Conservation (phyloP, 2,888 invertebrate genomes). For the Scotopteryx bipunctaria region DNA sequence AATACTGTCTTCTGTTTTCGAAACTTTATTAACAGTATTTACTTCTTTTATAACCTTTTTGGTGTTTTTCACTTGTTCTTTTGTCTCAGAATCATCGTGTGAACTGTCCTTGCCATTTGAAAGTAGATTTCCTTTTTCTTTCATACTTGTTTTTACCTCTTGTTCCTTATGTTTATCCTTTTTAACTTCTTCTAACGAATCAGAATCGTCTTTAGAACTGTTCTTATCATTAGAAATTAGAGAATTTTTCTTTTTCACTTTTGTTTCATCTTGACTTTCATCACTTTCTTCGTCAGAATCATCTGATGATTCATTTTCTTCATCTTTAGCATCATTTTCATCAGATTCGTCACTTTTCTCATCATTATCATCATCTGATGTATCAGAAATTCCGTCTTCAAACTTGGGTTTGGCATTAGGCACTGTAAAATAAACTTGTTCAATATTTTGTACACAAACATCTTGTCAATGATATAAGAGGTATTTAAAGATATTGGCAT, state of each 20-base stretch:
- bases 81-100: not conserved
- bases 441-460: no score
- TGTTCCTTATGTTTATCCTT: no score
- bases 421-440: slow-evolving; percentile 52
- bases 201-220: slow-evolving; percentile 7
- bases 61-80: slow-evolving; percentile 3
- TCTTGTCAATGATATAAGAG: no score
- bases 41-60: slow-evolving; percentile 1
- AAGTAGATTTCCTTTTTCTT: not conserved
- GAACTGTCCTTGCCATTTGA: slow-evolving; percentile 6
- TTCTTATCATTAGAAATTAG: slow-evolving; percentile 1
- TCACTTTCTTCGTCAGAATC: slow-evolving; percentile 33
- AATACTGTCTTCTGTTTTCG: slow-evolving; percentile 11
- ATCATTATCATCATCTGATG: slow-evolving; percentile 55
- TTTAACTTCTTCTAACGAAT: no score
- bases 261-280: not conserved
- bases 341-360: slow-evolving; percentile 31
- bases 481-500: no score
- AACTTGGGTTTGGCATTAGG: slow-evolving; percentile 70
- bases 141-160: not conserved
- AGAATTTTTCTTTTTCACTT: not conserved
- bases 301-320: slow-evolving; percentile 18
- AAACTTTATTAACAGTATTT: not conserved
- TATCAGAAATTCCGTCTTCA: slow-evolving; percentile 70
- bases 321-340: slow-evolving; percentile 25